A percentile compares a stretch with the other conserved stretches of the same genome.
phyloP scores from a whole-genome alignment of 2,888 invertebrate genomes.

The Polydrusus pterygomalis region DNA sequence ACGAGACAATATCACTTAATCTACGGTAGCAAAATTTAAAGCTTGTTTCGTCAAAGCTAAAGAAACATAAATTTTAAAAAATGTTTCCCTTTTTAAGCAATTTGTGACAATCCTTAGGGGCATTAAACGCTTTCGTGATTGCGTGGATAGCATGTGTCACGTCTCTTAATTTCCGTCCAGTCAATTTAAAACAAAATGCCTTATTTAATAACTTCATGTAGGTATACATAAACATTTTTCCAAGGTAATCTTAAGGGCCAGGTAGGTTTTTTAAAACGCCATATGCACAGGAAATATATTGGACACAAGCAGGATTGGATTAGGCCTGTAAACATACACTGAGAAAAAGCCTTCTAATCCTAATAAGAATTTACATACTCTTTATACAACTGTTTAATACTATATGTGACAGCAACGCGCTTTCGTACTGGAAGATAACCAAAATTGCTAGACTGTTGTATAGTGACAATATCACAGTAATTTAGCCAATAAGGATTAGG shows the following conservation, averaged over 20 bases:
- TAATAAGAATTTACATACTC: no score
- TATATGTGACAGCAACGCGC: no score
- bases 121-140: slow-evolving; percentile 46
- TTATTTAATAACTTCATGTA: slow-evolving; percentile 58
- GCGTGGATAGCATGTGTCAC: slow-evolving; percentile 54
- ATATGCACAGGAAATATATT: slow-evolving; percentile 69
- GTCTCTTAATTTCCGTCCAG: slow-evolving; percentile 54
- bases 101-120: slow-evolving; percentile 40
- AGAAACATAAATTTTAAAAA: slow-evolving; percentile 11
- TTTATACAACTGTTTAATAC: no score
- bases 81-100: slow-evolving; percentile 35
- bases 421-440: no score
- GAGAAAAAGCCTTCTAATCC: no score
- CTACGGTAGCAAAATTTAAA: no score
- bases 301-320: slow-evolving; percentile 16
- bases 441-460: no score
- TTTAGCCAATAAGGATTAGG: no score
- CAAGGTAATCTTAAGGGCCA: slow-evolving; percentile 59
- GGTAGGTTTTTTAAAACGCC: slow-evolving; percentile 66
- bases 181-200: slow-evolving; percentile 55
- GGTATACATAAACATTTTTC: slow-evolving; percentile 55
- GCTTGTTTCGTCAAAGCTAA: no score
- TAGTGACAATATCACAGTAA: no score
- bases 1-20: no score
- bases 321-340: background rate